These are phyloP conservation scores for Napeogenes inachia DNA, from an alignment of 2,888 invertebrate genomes.

Conservation along the genomic window DNA sequence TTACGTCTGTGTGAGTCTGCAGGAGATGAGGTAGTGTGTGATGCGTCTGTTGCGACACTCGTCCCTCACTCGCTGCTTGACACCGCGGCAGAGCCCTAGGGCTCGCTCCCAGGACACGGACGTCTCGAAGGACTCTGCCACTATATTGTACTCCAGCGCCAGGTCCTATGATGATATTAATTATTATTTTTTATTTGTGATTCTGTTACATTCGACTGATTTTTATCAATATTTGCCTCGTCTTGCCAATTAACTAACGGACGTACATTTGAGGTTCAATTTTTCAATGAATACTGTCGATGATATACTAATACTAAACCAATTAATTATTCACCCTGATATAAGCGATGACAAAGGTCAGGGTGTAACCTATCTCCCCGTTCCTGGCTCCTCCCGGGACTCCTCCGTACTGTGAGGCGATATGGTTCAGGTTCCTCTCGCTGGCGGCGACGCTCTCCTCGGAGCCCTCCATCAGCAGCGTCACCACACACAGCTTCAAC, in stretches of 20 bases:
- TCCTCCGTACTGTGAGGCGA: conserved; percentile 87
- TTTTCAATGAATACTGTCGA: too few relatives aligned
- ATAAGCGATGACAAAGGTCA: conserved; percentile 99
- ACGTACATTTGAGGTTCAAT: too few relatives aligned
- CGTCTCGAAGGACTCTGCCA: conserved; percentile 99
- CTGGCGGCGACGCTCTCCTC: conserved; percentile 81
- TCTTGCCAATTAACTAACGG: too few relatives aligned
- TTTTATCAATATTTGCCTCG: too few relatives aligned
- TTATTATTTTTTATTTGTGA: too few relatives aligned
- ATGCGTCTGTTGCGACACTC: conserved; percentile 81
- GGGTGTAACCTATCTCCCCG: conserved; percentile 95
- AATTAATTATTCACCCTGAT: conserved; percentile 81
- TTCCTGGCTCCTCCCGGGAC: conserved; percentile 95
- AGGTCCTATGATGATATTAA: conserved; percentile 82
- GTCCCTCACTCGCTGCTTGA: conserved; percentile 85
- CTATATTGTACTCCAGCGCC: conserved; percentile 89
- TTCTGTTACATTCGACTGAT: too few relatives aligned
- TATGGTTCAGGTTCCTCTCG: conserved; percentile 82
- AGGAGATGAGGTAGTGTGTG: conserved; percentile 82
- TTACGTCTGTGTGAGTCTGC: conserved; percentile 92
- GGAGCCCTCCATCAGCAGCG: conserved; percentile 93
- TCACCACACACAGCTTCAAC: conserved; percentile 90
- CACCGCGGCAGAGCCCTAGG: conserved; percentile 89
- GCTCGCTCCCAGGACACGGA: conserved; percentile 98
- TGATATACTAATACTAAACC: too few relatives aligned